phyloP scores from a whole-genome alignment of 2,888 invertebrate genomes.

The Heliconius ismenius region DNA sequence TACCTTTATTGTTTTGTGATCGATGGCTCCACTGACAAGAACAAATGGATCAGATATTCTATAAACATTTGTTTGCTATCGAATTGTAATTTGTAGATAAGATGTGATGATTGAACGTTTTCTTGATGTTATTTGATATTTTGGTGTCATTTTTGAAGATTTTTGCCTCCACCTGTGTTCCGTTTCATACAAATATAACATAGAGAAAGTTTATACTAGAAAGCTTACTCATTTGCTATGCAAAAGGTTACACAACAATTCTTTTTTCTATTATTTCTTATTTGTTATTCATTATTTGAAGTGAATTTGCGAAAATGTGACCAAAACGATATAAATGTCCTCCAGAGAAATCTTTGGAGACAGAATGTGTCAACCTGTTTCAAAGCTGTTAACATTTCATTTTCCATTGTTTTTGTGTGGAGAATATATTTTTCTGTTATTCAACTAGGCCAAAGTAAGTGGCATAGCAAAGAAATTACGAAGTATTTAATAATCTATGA shows the following conservation, averaged over 20 bases:
- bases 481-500: not conserved
- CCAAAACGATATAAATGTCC: slow-evolving; percentile 14
- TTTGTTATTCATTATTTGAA: not conserved
- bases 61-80: slow-evolving; percentile 41
- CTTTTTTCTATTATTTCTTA: not conserved
- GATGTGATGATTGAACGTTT: slow-evolving; percentile 39
- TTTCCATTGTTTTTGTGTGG: slow-evolving; percentile 10
- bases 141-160: not conserved
- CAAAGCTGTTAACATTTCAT: slow-evolving; percentile 1
- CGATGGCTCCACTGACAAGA: slow-evolving; percentile 44
- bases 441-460: not conserved
- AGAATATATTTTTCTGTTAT: slow-evolving; percentile 1
- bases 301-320: not conserved
- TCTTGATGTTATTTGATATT: not conserved
- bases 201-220: not conserved
- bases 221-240: too few relatives aligned
- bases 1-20: slow-evolving; percentile 48
- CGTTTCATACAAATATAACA: not conserved
- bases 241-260: not conserved
- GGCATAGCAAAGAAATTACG: not conserved
- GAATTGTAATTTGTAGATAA: slow-evolving; percentile 44
- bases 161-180: too few relatives aligned
- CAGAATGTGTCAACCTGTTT: slow-evolving; percentile 18
- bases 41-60: slow-evolving; percentile 45
- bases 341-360: slow-evolving; percentile 16